These are phyloP conservation scores for Ibidorhyncha struthersii DNA, from an alignment of 2,113 vertebrate genomes.

Conservation along the genomic window DNA sequence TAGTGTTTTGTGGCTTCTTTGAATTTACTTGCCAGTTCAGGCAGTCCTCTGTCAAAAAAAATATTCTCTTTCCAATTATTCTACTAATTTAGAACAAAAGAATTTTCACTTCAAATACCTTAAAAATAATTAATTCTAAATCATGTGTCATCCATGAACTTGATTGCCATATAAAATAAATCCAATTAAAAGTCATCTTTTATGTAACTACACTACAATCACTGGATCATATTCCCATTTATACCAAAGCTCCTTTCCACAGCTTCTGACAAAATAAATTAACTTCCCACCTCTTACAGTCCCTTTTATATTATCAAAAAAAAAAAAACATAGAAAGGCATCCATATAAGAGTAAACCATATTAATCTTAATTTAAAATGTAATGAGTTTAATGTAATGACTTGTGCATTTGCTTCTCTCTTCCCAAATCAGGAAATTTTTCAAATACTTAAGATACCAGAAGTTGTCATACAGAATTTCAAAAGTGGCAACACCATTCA, in stretches of 20 bases:
- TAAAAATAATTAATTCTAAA: background rate
- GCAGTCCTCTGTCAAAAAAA: background rate
- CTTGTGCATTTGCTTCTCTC: background rate
- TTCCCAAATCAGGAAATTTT: background rate
- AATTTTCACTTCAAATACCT: background rate
- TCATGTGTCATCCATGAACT: background rate
- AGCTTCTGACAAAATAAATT: background rate
- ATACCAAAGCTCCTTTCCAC: background rate
- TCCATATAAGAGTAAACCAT: fast-evolving
- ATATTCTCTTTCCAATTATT: background rate
- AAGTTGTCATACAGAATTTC: background rate
- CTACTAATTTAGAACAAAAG: background rate
- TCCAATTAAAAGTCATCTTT: background rate
- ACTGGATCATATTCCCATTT: background rate
- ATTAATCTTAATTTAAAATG: background rate
- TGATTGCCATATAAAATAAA: background rate
- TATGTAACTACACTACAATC: background rate
- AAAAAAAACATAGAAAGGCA: background rate
- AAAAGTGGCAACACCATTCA: background rate
- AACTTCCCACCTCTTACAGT: background rate
- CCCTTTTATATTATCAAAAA: background rate
- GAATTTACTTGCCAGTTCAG: background rate
- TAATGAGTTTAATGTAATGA: background rate
- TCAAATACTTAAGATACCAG: background rate
- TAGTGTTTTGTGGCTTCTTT: background rate